Base-by-base conservation (phyloP, 1,140 invertebrate species). In the Akabosia matsudoensis region DNA sequence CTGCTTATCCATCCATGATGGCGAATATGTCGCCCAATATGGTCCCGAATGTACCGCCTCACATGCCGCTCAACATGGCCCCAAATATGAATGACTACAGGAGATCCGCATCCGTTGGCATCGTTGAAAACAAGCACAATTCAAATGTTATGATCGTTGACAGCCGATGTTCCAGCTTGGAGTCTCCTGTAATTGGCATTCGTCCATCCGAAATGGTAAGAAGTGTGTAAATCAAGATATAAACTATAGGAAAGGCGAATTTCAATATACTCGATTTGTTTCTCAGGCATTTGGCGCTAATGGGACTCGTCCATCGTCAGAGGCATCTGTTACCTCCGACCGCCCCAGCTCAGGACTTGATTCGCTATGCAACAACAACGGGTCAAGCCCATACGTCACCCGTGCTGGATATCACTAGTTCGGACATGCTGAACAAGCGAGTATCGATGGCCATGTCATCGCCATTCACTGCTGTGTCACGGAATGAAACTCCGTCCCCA, bases 81-180 rank as follows among this genome's bases (percentile, higher is more conserved):
- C 7, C 54, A 61, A n/a, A 14, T 24, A 61, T 61, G 54, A 24
- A 24, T 67, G 30, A 67, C 24, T 67, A 67, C 28, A 2, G 7
- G 1, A 28, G 61, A 7, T 30, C 28, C 4, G 7, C 24, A 30
- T 67, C 61, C 28, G 28, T 67, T 7, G 28, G 26, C 3, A 30
- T 7, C 28, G 31, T 30, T 7, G 61, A 67, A 2, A 31, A 28
- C 22, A 7, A 30, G 10, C 22, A 30, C 61, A 67, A 67, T 31
- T 22, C 61, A 13, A 67, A 67, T 30, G n/a, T 67, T 10, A 67
- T 67, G 61, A 30, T 67, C 31, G 61, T 67, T 24, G 61, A 67
- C 28, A 67, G 61, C 31, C 61, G 61, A 28, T 67, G 61, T 31
- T 67, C 61, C 24, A 67, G 61, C 61, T 67, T 67, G 28, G 61